These are phyloP conservation scores for Stenopsyche tienmushanensis DNA, from an alignment of 1,140 invertebrate genomes.

Conservation along the genomic window DNA sequence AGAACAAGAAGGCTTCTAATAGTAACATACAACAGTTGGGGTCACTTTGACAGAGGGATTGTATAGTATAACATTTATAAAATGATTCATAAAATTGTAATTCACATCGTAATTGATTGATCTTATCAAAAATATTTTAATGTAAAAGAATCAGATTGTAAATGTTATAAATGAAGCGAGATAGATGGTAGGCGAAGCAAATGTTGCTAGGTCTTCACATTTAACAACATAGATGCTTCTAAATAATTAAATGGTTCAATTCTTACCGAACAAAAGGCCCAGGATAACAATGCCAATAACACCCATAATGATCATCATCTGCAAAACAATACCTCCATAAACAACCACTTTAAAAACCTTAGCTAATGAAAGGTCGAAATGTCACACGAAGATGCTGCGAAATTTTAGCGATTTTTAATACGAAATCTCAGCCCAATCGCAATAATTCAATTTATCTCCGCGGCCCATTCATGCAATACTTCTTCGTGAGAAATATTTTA, in stretches of 20 bases:
- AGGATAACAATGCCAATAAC: constrained; percentile 83
- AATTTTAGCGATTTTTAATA: no score
- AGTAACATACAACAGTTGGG: constrained; percentile 20
- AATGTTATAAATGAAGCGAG: constrained; percentile 21
- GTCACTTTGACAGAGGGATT: constrained; percentile 6
- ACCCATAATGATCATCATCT: constrained; percentile 95
- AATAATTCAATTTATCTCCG: no score
- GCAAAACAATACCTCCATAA: constrained; percentile 42
- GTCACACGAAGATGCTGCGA: no score
- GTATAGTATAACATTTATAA: constrained; percentile 1
- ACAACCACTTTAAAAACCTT: no score
- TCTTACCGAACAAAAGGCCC: constrained; percentile 88
- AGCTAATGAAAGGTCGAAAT: no score
- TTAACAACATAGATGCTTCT: constrained; percentile 35
- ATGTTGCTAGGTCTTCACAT: constrained; percentile 35
- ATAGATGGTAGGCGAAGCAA: constrained; percentile 32
- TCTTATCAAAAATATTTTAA: no score
- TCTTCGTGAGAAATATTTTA: no score
- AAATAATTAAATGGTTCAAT: constrained; percentile 34
- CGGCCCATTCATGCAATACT: no score
- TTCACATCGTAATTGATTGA: neutral
- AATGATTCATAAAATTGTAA: neutral
- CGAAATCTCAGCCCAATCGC: no score
- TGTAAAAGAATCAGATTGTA: constrained; percentile 16
- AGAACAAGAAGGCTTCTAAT: constrained; percentile 18